A percentile compares a stretch with the other conserved stretches of the same genome.
Conservation (phyloP, 2,797 vertebrate species). For the Xyrichtys novacula region DNA sequence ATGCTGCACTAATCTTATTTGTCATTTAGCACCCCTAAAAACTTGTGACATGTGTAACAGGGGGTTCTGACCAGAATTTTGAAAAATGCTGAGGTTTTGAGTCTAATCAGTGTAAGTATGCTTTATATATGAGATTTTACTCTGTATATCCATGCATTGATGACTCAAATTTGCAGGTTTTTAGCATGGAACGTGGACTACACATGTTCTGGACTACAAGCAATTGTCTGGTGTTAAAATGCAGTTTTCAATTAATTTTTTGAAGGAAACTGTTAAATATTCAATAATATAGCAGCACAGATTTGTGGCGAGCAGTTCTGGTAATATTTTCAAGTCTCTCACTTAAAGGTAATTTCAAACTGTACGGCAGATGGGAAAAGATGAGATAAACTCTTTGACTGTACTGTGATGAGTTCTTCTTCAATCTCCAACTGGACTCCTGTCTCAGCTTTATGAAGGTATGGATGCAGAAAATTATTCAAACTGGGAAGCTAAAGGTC, state of each 20-base stretch:
- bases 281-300: not conserved
- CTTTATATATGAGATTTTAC: no score
- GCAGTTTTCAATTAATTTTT: not conserved
- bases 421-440: constrained; percentile 29
- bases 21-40: not conserved
- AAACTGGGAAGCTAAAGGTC: constrained; percentile 33
- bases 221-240: not conserved
- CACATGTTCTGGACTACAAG: not conserved
- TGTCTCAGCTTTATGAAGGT: constrained; percentile 44
- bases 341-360: not conserved
- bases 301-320: constrained; percentile 2
- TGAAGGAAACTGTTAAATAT: not conserved
- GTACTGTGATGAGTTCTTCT: not conserved
- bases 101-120: no score
- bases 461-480: constrained; percentile 13
- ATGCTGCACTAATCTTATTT: not conserved
- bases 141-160: no score
- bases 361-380: no score
- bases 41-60: not conserved
- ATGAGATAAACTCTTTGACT: not conserved
- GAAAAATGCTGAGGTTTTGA: not conserved
- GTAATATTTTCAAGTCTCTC: not conserved
- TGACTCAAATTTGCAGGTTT: not conserved
- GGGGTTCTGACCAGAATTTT: not conserved
- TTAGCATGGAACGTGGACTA: not conserved